These are phyloP conservation scores for Calidris pygmaea DNA, from an alignment of 2,113 vertebrate species.

Conservation along the genomic window DNA sequence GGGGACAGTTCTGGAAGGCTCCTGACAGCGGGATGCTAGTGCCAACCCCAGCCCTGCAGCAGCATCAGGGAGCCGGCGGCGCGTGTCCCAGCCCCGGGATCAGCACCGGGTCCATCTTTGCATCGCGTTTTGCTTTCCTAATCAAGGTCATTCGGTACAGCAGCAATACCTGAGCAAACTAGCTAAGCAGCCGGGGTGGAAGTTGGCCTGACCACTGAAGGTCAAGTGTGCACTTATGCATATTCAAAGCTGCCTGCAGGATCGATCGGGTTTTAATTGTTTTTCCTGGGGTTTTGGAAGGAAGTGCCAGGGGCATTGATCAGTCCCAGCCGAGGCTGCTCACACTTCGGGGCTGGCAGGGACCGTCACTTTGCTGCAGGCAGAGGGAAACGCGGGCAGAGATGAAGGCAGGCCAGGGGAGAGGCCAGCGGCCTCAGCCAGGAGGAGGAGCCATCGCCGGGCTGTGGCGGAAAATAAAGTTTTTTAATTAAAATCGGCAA, in stretches of 20 bases:
- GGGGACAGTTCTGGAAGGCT: not conserved
- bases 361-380: not conserved
- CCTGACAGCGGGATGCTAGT: not conserved
- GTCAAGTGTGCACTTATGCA: conserved; percentile 99
- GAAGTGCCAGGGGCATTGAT: conserved; percentile 98
- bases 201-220: conserved; percentile 86
- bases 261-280: conserved; percentile 99
- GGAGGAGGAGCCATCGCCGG: conserved; percentile 13
- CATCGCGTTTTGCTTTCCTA: not conserved
- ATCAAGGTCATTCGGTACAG: conserved; percentile 63
- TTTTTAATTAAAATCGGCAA: conserved; percentile 75
- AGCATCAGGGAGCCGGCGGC: not conserved
- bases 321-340: conserved; percentile 83
- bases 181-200: conserved; percentile 56
- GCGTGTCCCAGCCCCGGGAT: rapidly evolving
- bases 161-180: conserved; percentile 66
- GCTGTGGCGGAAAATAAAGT: conserved; percentile 61
- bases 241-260: conserved; percentile 91
- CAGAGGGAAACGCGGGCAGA: not conserved
- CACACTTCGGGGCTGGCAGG: conserved; percentile 65
- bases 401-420: conserved; percentile 6
- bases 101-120: not conserved
- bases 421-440: not conserved
- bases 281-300: conserved; percentile 97
- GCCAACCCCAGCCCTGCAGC: not conserved